Conservation (phyloP, 2,888 invertebrate species). For the Erebia palarica region DNA sequence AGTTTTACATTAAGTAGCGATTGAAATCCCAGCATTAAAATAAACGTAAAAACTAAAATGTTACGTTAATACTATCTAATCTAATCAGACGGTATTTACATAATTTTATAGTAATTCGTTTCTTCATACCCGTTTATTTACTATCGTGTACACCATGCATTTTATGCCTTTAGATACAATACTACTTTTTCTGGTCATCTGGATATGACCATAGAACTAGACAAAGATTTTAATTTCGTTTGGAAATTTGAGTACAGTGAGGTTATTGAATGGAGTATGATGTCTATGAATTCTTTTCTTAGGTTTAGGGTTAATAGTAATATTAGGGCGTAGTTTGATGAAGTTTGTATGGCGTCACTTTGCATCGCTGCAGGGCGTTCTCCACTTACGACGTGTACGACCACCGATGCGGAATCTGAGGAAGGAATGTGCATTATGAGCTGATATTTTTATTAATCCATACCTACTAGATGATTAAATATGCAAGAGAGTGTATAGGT, state of each 20-base stretch:
- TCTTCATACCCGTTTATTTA: conserved; percentile 53
- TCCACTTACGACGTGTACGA: conserved; percentile 92
- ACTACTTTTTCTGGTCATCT: conserved; percentile 62
- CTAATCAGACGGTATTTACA: conserved; percentile 40
- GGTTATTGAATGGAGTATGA: conserved; percentile 25
- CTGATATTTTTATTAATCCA: background rate
- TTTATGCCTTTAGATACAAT: conserved; percentile 48
- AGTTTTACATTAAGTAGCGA: no score
- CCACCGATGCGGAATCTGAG: conserved; percentile 89
- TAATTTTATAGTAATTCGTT: conserved; percentile 68
- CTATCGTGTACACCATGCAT: conserved; percentile 47
- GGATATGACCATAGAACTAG: conserved; percentile 42
- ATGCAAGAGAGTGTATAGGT: no score
- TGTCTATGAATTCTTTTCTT: conserved; percentile 45
- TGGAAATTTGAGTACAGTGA: conserved; percentile 18
- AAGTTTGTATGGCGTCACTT: conserved; percentile 56
- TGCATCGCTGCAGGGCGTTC: conserved; percentile 86
- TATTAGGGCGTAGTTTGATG: conserved; percentile 50
- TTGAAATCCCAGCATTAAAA: background rate
- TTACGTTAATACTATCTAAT: conserved; percentile 25
- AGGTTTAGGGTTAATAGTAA: conserved; percentile 48
- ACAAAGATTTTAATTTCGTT: conserved; percentile 24
- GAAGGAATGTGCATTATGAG: background rate
- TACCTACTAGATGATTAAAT: no score
- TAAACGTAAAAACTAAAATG: background rate